These are phyloP conservation scores for Caenorhabditis parvicauda DNA, from an alignment of 2,888 invertebrate genomes.

Conservation along the genomic window DNA sequence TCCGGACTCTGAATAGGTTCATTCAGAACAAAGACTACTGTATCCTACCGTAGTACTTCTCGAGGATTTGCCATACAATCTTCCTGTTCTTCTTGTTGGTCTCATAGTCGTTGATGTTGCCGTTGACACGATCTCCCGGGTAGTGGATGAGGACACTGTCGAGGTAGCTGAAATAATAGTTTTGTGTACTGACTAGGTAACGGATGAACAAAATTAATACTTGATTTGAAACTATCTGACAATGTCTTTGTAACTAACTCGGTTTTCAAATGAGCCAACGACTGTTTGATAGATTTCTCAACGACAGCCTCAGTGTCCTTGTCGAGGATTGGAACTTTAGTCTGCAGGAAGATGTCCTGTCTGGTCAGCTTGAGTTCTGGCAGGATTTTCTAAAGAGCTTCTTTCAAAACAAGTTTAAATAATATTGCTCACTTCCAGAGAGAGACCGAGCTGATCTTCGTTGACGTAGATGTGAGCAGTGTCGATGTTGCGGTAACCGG, in stretches of 20 bases:
- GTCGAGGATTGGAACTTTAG: slow-evolving; percentile 71
- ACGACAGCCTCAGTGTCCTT: slow-evolving; percentile 28
- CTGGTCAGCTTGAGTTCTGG: slow-evolving; percentile 73
- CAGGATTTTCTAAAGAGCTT: slow-evolving; percentile 67
- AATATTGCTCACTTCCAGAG: slow-evolving; percentile 59
- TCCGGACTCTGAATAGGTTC: slow-evolving; percentile 63
- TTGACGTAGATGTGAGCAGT: slow-evolving; percentile 78
- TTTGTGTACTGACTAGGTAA: no score
- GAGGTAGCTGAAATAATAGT: slow-evolving; percentile 36
- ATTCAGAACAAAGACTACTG: not conserved
- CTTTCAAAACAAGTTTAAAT: not conserved
- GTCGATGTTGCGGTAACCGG: slow-evolving; percentile 75
- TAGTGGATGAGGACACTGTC: slow-evolving; percentile 41
- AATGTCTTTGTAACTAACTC: no score
- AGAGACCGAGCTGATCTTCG: slow-evolving; percentile 72
- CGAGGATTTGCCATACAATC: slow-evolving; percentile 73
- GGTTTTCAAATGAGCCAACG: slow-evolving; percentile 35
- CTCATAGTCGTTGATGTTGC: slow-evolving; percentile 22
- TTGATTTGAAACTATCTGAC: no score
- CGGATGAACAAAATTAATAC: no score
- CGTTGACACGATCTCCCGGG: slow-evolving; percentile 33
- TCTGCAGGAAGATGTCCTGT: slow-evolving; percentile 77
- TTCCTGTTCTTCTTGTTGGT: slow-evolving; percentile 64
- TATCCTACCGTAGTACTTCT: slow-evolving; percentile 66
- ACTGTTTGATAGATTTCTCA: slow-evolving; percentile 29